These are phyloP conservation scores for Clarias fuscus DNA, from an alignment of 2,797 vertebrate species.

Conservation along the genomic window DNA sequence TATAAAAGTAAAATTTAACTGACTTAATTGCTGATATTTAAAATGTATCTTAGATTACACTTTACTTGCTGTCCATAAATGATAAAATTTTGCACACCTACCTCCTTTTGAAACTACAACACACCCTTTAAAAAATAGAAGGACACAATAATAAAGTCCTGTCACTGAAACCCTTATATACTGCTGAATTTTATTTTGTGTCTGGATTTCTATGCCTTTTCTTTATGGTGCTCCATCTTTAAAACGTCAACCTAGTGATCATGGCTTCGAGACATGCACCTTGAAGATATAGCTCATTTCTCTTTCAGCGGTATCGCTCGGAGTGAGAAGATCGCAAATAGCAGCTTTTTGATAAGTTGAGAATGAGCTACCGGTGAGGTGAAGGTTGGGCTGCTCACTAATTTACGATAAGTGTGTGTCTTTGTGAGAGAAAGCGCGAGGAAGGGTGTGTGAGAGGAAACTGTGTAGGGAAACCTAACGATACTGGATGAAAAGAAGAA, in stretches of 20 bases:
- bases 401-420: conserved; percentile 30
- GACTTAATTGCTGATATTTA: not conserved
- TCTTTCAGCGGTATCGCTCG: not conserved
- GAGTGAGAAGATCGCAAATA: not conserved
- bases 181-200: not conserved
- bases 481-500: conserved; percentile 1
- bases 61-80: not conserved
- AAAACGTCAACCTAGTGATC: conserved; percentile 4
- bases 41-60: not conserved
- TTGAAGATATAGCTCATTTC: conserved; percentile 9
- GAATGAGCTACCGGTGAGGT: conserved; percentile 24
- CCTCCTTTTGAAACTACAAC: not conserved
- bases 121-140: not conserved
- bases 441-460: not conserved
- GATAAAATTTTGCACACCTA: not conserved
- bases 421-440: not conserved
- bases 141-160: not conserved
- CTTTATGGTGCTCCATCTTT: not conserved
- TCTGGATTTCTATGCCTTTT: not conserved
- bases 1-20: not conserved
- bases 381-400: conserved; percentile 39
- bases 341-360: conserved; percentile 19
- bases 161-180: not conserved
- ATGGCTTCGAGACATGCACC: not conserved
- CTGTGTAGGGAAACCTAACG: not conserved